Percentiles rank a stretch among this genome's conserved stretches.
phyloP scores from a whole-genome alignment of 2,888 invertebrate species.

The Latheticus oryzae region DNA sequence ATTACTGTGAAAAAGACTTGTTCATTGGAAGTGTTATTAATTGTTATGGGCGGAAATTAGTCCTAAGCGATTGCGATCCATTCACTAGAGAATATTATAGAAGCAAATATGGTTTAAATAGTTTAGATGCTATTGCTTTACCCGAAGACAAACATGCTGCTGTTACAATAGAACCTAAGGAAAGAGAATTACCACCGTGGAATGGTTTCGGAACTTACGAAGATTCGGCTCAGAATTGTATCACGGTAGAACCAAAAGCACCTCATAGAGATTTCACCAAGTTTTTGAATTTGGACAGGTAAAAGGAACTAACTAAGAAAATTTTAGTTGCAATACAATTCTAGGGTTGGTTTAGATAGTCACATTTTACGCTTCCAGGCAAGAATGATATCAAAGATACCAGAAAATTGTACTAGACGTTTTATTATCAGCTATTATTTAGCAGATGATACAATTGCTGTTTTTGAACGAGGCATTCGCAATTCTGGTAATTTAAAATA shows the following conservation, averaged over 20 bases:
- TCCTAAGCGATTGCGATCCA: conserved; percentile 85
- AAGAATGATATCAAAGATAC: conserved; percentile 78
- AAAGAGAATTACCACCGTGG: conserved; percentile 81
- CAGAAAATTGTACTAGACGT: conserved; percentile 73
- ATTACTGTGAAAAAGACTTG: conserved; percentile 79
- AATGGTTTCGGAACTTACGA: conserved; percentile 92
- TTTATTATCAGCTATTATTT: conserved; percentile 87
- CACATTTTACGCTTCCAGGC: conserved; percentile 84
- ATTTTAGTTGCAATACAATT: background rate
- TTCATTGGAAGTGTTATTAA: conserved; percentile 85
- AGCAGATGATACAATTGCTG: conserved; percentile 85
- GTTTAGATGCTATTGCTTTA: conserved; percentile 72
- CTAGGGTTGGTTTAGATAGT: conserved; percentile 76
- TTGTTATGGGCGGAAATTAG: conserved; percentile 83
- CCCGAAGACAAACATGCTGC: conserved; percentile 63
- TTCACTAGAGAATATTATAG: conserved; percentile 89
- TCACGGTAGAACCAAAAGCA: conserved; percentile 81
- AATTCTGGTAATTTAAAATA: conserved; percentile 49
- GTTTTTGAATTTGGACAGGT: conserved; percentile 83
- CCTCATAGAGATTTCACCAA: conserved; percentile 83
- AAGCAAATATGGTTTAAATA: conserved; percentile 67
- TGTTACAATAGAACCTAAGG: conserved; percentile 57
- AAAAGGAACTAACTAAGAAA: conserved; percentile 56
- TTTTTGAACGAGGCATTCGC: conserved; percentile 78
- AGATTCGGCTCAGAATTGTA: conserved; percentile 90